Conservation (phyloP, 2,113 vertebrate species). For the Dendropsophus ebraccatus region DNA sequence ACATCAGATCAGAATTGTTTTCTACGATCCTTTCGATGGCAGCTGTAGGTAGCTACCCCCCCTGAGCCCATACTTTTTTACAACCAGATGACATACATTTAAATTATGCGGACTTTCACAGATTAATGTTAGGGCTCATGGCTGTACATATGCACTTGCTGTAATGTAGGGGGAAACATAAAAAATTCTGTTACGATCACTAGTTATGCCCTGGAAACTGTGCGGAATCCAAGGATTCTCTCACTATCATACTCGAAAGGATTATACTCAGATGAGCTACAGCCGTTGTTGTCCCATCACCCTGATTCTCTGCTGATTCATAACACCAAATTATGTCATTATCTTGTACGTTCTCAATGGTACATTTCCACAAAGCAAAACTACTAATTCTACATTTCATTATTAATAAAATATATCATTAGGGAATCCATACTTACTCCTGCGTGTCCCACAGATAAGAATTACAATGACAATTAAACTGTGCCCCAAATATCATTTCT, state of each 20-base stretch:
- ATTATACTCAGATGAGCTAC: neutral
- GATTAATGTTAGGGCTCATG: no score
- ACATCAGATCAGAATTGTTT: no score
- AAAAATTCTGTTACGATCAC: no score
- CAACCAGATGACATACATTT: no score
- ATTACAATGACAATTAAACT: conserved; percentile 22
- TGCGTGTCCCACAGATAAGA: neutral
- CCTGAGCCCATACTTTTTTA: no score
- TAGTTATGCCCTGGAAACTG: no score
- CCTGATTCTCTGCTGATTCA: neutral
- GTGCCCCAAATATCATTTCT: neutral
- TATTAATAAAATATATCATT: conserved; percentile 27
- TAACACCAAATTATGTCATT: neutral
- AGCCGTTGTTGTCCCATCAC: neutral
- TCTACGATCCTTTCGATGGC: no score
- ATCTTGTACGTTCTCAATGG: neutral
- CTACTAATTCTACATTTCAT: conserved; percentile 4
- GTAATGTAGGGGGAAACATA: no score
- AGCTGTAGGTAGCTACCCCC: no score
- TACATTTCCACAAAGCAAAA: conserved; percentile 6
- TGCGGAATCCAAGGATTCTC: no score
- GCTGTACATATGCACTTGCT: no score
- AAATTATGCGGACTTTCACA: no score
- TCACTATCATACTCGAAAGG: neutral
- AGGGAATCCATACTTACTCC: neutral